phyloP scores from a whole-genome alignment of 2,113 vertebrate genomes.

The Anarhynchus alexandrinus region DNA sequence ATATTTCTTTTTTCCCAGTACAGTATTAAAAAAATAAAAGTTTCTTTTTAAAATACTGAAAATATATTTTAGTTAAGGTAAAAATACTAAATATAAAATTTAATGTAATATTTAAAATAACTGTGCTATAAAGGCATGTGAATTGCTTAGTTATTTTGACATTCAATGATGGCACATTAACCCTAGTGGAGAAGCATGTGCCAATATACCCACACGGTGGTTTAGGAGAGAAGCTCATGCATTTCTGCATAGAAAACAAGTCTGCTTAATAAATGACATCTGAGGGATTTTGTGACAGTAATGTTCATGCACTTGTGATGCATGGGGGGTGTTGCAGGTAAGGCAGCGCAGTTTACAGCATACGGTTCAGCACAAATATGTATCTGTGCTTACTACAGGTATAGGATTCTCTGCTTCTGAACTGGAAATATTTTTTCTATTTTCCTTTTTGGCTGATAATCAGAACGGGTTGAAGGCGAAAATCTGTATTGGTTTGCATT shows the following conservation, averaged over 20 bases:
- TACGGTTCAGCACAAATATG: not conserved
- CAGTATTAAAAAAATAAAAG: slow-evolving; percentile 69
- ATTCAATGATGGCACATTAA: slow-evolving; percentile 45
- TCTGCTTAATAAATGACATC: slow-evolving; percentile 3
- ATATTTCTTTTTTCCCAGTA: slow-evolving; percentile 7
- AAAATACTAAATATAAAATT: slow-evolving; percentile 65
- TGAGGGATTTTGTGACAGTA: not conserved
- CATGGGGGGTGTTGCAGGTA: not conserved
- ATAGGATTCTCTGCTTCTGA: slow-evolving; percentile 18
- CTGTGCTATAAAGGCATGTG: slow-evolving; percentile 46
- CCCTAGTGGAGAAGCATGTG: not conserved
- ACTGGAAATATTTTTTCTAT: not conserved
- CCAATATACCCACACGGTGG: slow-evolving; percentile 8
- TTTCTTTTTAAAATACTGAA: slow-evolving; percentile 56
- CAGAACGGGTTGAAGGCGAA: not conserved
- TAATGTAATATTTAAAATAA: slow-evolving; percentile 55
- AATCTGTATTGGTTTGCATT: not conserved
- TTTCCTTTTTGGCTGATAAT: not conserved
- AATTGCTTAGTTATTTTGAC: slow-evolving; percentile 38
- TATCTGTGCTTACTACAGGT: not conserved
- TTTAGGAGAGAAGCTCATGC: slow-evolving; percentile 31
- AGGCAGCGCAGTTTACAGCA: slow-evolving; percentile 11
- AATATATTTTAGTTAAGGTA: slow-evolving; percentile 65
- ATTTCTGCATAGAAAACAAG: slow-evolving; percentile 47
- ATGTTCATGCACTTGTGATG: not conserved